Base-by-base conservation (phyloP, 1,140 invertebrate species). In the Anthonomus grandis region DNA sequence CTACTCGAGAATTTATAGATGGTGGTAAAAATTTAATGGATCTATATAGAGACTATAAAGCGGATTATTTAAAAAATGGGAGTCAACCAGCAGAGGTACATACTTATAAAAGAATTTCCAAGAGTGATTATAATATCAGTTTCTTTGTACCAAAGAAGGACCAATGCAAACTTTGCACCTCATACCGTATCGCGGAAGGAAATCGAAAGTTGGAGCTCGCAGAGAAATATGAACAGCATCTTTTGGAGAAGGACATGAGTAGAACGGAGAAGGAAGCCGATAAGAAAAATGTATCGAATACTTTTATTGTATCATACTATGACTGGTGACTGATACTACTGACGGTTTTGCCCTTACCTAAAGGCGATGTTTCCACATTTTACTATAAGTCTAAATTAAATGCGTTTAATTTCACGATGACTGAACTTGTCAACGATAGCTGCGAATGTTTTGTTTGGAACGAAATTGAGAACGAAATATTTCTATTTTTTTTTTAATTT, bases 371-470 rank as follows among this genome's bases (percentile, higher is more conserved):
- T 39, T 39, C 37, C 17, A 39, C 37, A 3, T 68, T 70, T 51
- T 69, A 54, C 48, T 68, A 70, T n/a, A n/a, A n/a, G n/a, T n/a
- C n/a, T n/a, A n/a, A n/a, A n/a, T n/a, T n/a, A n/a, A n/a, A n/a
- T n/a, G n/a, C n/a, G n/a, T n/a, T n/a, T n/a, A n/a, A n/a, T 34
- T 71, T 71, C 48, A 72, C 69, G 17, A 64, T 72, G 25, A 39
- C 59, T 62, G 65, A 75, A 45, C 37, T 71, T 6, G 58, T 36
- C 15, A 69, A 54, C 10, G 55, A 64, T 10, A 38, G 24, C 18
- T 25, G 13, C 15, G 21, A 41, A 15, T 72, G 75, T 51, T 76
- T 69, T 59, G 63, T 76, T 25, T 79, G 76, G 75, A 63, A 74
- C 63, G 76, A 79, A 62, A 60, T 60, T 5, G 61, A 73, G n/a